A percentile compares a stretch with the other conserved stretches of the same genome.
phyloP scores from a whole-genome alignment of 2,888 invertebrate species.

The Mechanitis mazaeus region DNA sequence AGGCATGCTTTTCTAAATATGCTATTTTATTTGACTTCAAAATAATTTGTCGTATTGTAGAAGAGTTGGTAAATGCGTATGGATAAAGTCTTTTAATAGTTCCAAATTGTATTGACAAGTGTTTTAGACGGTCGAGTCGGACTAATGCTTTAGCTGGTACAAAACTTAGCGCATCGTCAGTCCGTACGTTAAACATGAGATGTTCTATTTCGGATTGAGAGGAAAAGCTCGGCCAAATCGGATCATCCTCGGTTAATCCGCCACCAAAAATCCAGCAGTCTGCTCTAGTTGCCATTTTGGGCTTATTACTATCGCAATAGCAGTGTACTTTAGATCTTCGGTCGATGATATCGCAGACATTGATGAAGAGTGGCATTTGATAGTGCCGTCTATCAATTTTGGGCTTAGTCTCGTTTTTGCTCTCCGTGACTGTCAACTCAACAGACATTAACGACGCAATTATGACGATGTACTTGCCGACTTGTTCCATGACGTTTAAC shows the following conservation, averaged over 20 bases:
- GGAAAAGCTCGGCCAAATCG: slow-evolving; percentile 84
- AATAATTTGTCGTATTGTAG: slow-evolving; percentile 81
- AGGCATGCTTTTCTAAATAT: slow-evolving; percentile 80
- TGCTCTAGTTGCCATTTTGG: slow-evolving; percentile 79
- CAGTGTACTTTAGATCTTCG: slow-evolving; percentile 68
- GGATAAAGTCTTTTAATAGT: slow-evolving; percentile 82
- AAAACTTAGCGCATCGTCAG: slow-evolving; percentile 81
- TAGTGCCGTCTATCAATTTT: slow-evolving; percentile 58
- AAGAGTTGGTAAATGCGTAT: slow-evolving; percentile 85
- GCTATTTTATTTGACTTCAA: slow-evolving; percentile 83
- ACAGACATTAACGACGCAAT: slow-evolving; percentile 64
- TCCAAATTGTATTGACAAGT: slow-evolving; percentile 83
- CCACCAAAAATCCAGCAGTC: slow-evolving; percentile 84
- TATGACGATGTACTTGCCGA: slow-evolving; percentile 59
- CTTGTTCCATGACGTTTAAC: slow-evolving; percentile 49
- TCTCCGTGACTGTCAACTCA: slow-evolving; percentile 59
- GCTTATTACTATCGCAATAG: slow-evolving; percentile 67
- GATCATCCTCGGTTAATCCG: slow-evolving; percentile 79
- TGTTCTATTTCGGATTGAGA: slow-evolving; percentile 83
- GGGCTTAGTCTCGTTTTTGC: slow-evolving; percentile 57
- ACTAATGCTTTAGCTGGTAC: slow-evolving; percentile 83
- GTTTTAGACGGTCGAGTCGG: slow-evolving; percentile 80
- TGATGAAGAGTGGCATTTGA: slow-evolving; percentile 59
- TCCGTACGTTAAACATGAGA: slow-evolving; percentile 82
- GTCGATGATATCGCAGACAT: slow-evolving; percentile 68